A percentile compares a stretch with the other conserved stretches of the same genome.
Conservation (phyloP, 2,113 vertebrate genomes). For the Anguilla japonica region DNA sequence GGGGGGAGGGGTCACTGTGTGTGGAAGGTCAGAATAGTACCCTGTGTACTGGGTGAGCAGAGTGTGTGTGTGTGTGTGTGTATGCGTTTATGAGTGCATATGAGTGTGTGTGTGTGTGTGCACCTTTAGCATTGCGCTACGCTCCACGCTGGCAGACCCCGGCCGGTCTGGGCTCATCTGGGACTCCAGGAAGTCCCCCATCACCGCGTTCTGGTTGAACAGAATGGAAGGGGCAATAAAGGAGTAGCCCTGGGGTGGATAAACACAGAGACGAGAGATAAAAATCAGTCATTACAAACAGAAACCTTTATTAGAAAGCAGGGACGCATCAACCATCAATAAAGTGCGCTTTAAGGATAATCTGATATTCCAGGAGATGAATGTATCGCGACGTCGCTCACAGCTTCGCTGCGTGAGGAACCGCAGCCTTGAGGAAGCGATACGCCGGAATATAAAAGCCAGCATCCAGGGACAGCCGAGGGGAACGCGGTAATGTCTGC, state of each 20-base stretch:
- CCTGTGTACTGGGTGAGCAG: too few species aligned
- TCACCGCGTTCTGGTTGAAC: slow-evolving; percentile 85
- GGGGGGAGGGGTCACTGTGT: background rate
- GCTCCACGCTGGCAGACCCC: slow-evolving; percentile 76
- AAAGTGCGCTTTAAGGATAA: background rate
- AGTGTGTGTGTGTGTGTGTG: background rate
- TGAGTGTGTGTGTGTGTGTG: slow-evolving; percentile 9
- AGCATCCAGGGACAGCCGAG: background rate
- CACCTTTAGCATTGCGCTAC: slow-evolving; percentile 87
- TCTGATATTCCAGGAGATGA: too few species aligned
- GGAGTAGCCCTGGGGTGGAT: slow-evolving; percentile 79
- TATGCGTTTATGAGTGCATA: slow-evolving; percentile 2
- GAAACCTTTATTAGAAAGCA: background rate
- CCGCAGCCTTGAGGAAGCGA: background rate
- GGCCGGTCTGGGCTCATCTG: slow-evolving; percentile 74
- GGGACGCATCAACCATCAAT: background rate
- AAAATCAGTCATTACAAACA: background rate
- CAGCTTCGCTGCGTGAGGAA: background rate
- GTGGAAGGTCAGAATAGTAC: too few species aligned
- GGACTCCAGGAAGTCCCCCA: slow-evolving; percentile 76
- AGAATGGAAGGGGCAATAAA: slow-evolving; percentile 89
- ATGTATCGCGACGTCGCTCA: background rate
- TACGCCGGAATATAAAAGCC: background rate
- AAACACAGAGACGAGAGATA: background rate
- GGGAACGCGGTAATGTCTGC: background rate